Conservation (phyloP, 2,888 invertebrate species). For the Rotaria macrura region DNA sequence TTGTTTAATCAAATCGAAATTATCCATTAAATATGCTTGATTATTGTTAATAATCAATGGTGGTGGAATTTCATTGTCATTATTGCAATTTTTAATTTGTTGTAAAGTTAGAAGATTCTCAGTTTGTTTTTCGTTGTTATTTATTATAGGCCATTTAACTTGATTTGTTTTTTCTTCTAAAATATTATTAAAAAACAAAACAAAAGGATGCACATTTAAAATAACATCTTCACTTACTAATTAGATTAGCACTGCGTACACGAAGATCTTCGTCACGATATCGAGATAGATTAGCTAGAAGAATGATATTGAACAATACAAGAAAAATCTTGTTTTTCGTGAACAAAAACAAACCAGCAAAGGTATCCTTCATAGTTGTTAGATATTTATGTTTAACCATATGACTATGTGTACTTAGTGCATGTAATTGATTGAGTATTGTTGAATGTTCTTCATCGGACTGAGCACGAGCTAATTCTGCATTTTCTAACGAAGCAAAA, state of each 20-base stretch:
- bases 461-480: not conserved
- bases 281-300: not conserved
- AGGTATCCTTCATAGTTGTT: not conserved
- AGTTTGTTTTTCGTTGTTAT: not conserved
- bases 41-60: not conserved
- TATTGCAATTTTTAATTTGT: not conserved
- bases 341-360: not conserved
- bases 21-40: not conserved
- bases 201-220: too few species aligned
- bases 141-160: not conserved
- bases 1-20: not conserved
- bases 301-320: not conserved
- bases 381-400: conserved; percentile 1
- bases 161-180: not conserved
- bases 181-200: not conserved
- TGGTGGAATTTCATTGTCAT: not conserved
- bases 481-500: not conserved
- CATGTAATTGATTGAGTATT: not conserved
- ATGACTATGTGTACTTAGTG: not conserved
- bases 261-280: not conserved
- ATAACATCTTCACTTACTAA: not conserved
- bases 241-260: not conserved
- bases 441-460: not conserved
- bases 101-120: not conserved
- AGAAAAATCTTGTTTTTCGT: not conserved